Conservation (phyloP, 2,888 invertebrate species). For the Erynnis tages region DNA sequence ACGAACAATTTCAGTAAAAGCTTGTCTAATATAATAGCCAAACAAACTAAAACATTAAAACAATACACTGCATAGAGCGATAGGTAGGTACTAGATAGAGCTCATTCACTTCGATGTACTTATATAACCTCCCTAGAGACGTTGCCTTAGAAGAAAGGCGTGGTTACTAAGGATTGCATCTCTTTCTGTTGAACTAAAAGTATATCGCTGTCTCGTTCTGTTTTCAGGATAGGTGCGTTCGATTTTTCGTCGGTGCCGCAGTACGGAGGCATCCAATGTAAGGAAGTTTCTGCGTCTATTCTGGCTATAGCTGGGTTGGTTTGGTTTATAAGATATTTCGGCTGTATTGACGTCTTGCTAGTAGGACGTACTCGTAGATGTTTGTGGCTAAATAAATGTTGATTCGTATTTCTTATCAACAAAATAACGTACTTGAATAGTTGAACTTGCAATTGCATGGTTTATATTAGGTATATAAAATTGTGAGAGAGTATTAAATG, state of each 20-base stretch:
- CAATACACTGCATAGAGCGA: too few relatives aligned
- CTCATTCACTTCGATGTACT: constrained; percentile 29
- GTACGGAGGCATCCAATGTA: constrained; percentile 1
- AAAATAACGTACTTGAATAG: too few relatives aligned
- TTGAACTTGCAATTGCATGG: too few relatives aligned
- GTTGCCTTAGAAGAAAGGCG: constrained; percentile 38
- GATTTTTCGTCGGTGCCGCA: constrained; percentile 28
- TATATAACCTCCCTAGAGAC: constrained; percentile 33
- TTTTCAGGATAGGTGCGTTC: constrained; percentile 34
- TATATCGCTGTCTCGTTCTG: constrained; percentile 31
- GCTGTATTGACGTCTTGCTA: background rate
- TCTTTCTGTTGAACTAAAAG: constrained; percentile 33
- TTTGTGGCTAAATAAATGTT: too few relatives aligned
- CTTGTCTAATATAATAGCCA: too few relatives aligned
- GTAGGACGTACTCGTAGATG: background rate
- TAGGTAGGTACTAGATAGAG: too few relatives aligned
- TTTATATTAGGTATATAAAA: too few relatives aligned
- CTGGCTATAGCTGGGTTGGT: background rate
- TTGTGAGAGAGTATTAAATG: too few relatives aligned
- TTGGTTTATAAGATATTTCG: background rate
- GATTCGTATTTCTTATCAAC: too few relatives aligned
- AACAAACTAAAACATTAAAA: too few relatives aligned
- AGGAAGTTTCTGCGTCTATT: background rate
- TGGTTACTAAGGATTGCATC: constrained; percentile 35
- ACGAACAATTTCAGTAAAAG: too few relatives aligned